phyloP scores from a whole-genome alignment of 2,113 vertebrate genomes.

The Apodemus sylvaticus region DNA sequence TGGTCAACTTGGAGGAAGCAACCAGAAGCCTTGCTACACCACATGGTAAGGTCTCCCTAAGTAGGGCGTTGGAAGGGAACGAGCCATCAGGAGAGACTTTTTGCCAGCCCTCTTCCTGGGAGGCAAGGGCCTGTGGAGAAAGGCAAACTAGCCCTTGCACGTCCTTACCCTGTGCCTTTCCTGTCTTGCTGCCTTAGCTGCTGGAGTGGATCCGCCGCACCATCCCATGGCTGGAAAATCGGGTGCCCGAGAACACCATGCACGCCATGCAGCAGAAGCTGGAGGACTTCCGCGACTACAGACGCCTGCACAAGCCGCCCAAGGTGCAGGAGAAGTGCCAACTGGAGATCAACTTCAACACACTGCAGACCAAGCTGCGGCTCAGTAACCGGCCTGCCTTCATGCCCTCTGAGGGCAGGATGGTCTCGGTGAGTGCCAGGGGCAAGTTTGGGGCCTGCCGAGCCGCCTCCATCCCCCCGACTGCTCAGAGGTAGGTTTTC shows the following conservation, averaged over 20 bases:
- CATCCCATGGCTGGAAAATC: constrained; percentile 98
- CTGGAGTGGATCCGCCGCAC: constrained; percentile 98
- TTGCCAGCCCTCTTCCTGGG: neutral
- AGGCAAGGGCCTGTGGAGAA: rapidly evolving
- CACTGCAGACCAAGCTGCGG: constrained; percentile 97
- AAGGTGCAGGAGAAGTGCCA: constrained; percentile 99
- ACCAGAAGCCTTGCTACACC: neutral
- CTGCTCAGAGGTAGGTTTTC: neutral
- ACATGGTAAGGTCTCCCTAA: neutral
- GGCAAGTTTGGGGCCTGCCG: rapidly evolving
- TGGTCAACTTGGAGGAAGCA: neutral
- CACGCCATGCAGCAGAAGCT: constrained; percentile 99
- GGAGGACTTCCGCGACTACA: constrained; percentile 98
- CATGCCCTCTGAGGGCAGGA: constrained; percentile 98
- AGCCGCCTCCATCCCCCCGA: rapidly evolving
- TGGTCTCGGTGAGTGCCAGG: constrained; percentile 93
- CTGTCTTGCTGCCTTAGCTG: constrained; percentile 83
- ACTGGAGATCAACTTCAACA: constrained; percentile 99
- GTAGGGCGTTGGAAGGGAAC: neutral
- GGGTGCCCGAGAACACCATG: constrained; percentile 97
- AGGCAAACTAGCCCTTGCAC: rapidly evolving
- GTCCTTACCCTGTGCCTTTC: neutral
- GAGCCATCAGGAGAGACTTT: neutral
- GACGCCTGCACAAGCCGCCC: constrained; percentile 97
- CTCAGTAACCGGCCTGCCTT: constrained; percentile 99